Conservation (phyloP, 2,888 invertebrate genomes). For the Noctuana brunneofusca region DNA sequence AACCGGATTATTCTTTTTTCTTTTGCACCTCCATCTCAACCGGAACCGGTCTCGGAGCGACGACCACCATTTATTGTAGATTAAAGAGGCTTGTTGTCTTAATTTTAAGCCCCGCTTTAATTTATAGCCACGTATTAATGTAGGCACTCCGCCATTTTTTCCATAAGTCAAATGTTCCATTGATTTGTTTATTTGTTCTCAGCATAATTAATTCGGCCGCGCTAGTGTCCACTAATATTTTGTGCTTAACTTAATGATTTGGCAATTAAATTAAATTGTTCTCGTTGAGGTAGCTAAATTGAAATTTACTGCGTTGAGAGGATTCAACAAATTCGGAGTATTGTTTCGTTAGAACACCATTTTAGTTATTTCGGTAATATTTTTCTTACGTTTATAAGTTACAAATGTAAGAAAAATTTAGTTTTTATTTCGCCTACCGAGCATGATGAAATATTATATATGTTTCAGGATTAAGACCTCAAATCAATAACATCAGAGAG, state of each 20-base stretch:
- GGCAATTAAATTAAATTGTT: constrained; percentile 82
- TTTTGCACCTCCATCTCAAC: constrained; percentile 75
- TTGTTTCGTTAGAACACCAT: background rate
- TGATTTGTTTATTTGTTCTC: constrained; percentile 76
- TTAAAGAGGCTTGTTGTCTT: constrained; percentile 84
- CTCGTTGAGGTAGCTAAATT: constrained; percentile 79
- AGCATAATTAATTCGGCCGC: constrained; percentile 67
- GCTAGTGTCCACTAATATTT: constrained; percentile 78
- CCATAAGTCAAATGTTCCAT: constrained; percentile 67
- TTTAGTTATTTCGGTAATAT: background rate
- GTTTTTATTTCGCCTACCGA: constrained; percentile 31
- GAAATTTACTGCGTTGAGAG: constrained; percentile 70
- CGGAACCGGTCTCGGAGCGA: constrained; percentile 76
- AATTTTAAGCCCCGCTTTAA: constrained; percentile 82
- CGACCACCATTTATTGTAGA: constrained; percentile 83
- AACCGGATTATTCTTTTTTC: constrained; percentile 80
- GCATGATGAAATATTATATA: constrained; percentile 21
- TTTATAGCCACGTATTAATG: constrained; percentile 80
- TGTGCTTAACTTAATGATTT: constrained; percentile 82
- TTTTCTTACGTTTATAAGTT: background rate
- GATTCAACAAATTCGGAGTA: constrained; percentile 36
- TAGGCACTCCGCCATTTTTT: constrained; percentile 75
- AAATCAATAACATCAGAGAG: constrained; percentile 31
- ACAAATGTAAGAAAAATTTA: background rate
- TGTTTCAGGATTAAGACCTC: constrained; percentile 33